phyloP scores from a whole-genome alignment of 2,888 invertebrate species.

The Linnaemya vulpina region DNA sequence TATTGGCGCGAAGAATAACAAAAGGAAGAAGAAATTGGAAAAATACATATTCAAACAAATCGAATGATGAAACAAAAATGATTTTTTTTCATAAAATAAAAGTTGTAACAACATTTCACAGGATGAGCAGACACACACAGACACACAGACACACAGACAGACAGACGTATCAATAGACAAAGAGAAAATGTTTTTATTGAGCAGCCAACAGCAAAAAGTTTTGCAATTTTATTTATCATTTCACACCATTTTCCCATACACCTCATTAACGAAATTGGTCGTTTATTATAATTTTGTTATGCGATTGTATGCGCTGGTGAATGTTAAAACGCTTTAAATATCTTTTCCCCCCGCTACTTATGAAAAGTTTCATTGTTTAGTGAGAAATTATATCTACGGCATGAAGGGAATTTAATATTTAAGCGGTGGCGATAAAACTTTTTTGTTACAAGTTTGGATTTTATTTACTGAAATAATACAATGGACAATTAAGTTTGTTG shows the following conservation, averaged over 20 bases:
- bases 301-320: not conserved
- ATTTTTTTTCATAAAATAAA: conserved; percentile 15
- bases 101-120: conserved; percentile 22
- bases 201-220: conserved; percentile 41
- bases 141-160: not conserved
- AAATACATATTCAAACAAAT: conserved; percentile 27
- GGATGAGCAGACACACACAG: not conserved
- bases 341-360: not conserved
- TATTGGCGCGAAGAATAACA: conserved; percentile 23
- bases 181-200: not conserved
- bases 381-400: not conserved
- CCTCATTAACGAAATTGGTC: conserved; percentile 67
- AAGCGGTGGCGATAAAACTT: conserved; percentile 1
- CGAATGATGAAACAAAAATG: conserved; percentile 42
- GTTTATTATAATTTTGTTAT: conserved; percentile 61
- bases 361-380: not conserved
- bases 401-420: not conserved
- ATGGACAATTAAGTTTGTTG: too few species aligned
- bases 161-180: not conserved
- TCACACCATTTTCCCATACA: conserved; percentile 68
- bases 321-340: not conserved
- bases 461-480: too few species aligned
- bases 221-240: conserved; percentile 66
- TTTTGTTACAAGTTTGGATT: too few species aligned
- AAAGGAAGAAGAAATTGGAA: conserved; percentile 2